Conservation (phyloP, 2,888 invertebrate species). For the Oxycera nigricornis region DNA sequence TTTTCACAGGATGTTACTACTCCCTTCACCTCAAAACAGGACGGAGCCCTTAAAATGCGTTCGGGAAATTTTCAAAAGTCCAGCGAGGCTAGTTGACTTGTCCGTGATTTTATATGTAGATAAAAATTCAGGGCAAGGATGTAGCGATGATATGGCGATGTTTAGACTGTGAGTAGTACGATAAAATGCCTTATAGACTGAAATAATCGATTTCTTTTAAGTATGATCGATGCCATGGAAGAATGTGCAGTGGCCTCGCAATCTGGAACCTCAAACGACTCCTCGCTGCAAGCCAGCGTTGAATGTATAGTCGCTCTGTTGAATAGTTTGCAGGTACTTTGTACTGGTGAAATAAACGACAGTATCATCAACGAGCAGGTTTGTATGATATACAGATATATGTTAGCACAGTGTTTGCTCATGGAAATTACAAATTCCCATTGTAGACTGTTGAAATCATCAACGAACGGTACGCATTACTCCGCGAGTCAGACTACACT, state of each 20-base stretch:
- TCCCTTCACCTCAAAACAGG: constrained; percentile 85
- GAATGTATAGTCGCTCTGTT: constrained; percentile 84
- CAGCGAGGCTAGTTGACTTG: constrained; percentile 79
- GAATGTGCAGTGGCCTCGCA: constrained; percentile 77
- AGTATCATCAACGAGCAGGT: constrained; percentile 62
- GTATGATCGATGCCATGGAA: constrained; percentile 91
- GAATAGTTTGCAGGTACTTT: constrained; percentile 81
- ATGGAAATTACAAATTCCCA: constrained; percentile 19
- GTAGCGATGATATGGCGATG: constrained; percentile 81
- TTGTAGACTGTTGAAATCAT: constrained; percentile 66
- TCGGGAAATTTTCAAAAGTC: constrained; percentile 74
- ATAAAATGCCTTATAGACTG: constrained; percentile 8
- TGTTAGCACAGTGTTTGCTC: constrained; percentile 49
- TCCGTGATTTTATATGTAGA: constrained; percentile 70
- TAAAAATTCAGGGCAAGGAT: constrained; percentile 69
- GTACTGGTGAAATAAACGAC: constrained; percentile 76
- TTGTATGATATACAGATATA: neutral
- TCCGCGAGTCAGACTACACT: constrained; percentile 80
- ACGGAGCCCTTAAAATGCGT: constrained; percentile 85
- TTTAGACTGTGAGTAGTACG: constrained; percentile 72
- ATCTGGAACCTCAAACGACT: constrained; percentile 77
- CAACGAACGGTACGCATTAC: constrained; percentile 70
- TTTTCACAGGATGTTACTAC: constrained; percentile 89
- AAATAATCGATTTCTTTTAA: constrained; percentile 53
- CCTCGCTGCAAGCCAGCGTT: constrained; percentile 79